A percentile compares a stretch with the other conserved stretches of the same genome.
Conservation (phyloP, 2,797 vertebrate species). For the Synanceia verrucosa region DNA sequence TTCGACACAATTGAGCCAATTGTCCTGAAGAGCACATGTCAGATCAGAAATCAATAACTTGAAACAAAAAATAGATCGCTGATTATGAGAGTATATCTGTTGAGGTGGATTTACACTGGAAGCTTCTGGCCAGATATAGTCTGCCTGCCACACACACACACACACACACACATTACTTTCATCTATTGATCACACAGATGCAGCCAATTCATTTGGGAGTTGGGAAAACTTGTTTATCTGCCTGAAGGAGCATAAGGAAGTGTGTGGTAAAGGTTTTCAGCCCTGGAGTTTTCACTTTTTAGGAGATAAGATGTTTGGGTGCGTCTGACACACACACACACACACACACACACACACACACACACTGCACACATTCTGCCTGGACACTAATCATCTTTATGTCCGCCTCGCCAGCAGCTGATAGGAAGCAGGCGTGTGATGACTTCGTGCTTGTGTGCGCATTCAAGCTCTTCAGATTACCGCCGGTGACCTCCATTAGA, state of each 20-base stretch:
- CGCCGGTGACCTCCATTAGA: constrained; percentile 53
- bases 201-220: constrained; percentile 50
- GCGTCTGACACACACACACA: background rate
- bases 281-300: constrained; percentile 31
- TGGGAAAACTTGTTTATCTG: constrained; percentile 51
- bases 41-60: background rate
- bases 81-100: constrained; percentile 11
- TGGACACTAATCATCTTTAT: constrained; percentile 48
- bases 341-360: constrained; percentile 3
- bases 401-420: constrained; percentile 29
- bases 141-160: constrained; percentile 1
- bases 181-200: constrained; percentile 50
- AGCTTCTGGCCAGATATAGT: constrained; percentile 34
- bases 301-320: constrained; percentile 15
- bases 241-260: constrained; percentile 26
- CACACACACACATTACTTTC: constrained; percentile 4
- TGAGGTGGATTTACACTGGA: background rate
- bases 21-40: too few relatives aligned
- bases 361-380: constrained; percentile 8
- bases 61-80: constrained; percentile 19
- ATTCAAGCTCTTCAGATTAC: constrained; percentile 53
- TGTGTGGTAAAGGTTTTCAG: constrained; percentile 14
- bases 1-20: too few relatives aligned
- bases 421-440: constrained; percentile 26
- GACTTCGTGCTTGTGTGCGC: constrained; percentile 4